Evolutionary conservation across 1,140 invertebrate genomes (phyloP).

Genomic region (Charaxes varanes): DNA sequence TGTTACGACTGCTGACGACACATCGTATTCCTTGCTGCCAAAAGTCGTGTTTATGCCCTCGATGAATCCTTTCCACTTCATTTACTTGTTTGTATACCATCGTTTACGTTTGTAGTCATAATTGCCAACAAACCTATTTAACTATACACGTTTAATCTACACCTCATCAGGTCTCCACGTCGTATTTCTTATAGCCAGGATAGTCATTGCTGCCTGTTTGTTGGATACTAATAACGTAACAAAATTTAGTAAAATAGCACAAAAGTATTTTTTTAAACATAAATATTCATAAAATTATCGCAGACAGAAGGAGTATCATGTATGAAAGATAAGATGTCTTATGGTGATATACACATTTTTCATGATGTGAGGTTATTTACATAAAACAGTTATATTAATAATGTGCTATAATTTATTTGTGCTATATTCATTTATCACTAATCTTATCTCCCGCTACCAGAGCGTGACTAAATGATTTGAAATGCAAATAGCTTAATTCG

Average conservation of each 20-base stretch:
- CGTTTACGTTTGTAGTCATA: slow-evolving; percentile 20
- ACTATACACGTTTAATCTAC: slow-evolving; percentile 68
- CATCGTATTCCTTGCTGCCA: slow-evolving; percentile 28
- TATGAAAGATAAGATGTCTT: too few species aligned
- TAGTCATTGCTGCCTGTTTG: too few species aligned
- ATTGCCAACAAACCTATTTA: too few species aligned
- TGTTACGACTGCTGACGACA: slow-evolving; percentile 46
- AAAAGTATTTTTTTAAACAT: too few species aligned
- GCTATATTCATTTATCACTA: not conserved
- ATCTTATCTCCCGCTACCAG: slow-evolving; percentile 1
- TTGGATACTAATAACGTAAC: too few species aligned
- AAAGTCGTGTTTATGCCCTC: slow-evolving; percentile 40
- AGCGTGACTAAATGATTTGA: slow-evolving; percentile 13
- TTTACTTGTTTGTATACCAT: slow-evolving; percentile 42
- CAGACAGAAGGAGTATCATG: too few species aligned
- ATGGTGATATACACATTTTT: too few species aligned
- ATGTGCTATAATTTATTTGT: too few species aligned
- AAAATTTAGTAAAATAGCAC: too few species aligned
- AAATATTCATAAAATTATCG: too few species aligned
- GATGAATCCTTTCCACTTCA: slow-evolving; percentile 63
- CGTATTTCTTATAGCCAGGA: slow-evolving; percentile 23
- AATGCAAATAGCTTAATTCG: slow-evolving; percentile 20
- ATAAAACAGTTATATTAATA: too few species aligned
- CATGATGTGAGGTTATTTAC: too few species aligned
- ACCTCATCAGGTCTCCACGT: slow-evolving; percentile 48